These are phyloP conservation scores for Podiceps cristatus DNA, from an alignment of 2,113 vertebrate genomes.

Conservation along the genomic window DNA sequence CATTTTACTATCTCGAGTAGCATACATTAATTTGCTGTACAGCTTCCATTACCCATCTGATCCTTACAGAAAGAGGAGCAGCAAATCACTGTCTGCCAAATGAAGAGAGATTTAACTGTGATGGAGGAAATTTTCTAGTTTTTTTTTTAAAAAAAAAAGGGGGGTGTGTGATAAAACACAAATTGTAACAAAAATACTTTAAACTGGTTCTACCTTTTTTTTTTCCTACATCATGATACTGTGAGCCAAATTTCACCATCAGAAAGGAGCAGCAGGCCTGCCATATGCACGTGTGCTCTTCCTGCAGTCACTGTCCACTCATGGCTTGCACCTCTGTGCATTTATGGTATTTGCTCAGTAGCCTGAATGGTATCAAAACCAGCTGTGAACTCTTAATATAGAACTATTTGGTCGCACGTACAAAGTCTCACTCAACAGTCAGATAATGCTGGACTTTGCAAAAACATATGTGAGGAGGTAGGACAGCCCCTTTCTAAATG, in stretches of 20 bases:
- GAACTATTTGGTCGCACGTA: neutral
- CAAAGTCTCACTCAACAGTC: neutral
- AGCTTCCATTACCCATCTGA: conserved; percentile 58
- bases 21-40: conserved; percentile 60
- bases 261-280: neutral
- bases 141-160: neutral
- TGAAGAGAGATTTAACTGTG: neutral
- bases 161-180: neutral
- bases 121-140: neutral
- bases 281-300: rapidly evolving
- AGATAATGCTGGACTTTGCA: neutral
- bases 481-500: neutral
- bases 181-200: neutral
- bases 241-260: neutral
- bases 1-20: conserved; percentile 31
- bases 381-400: neutral
- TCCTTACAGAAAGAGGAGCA: conserved; percentile 32
- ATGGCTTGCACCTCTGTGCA: neutral
- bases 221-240: neutral
- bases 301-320: neutral
- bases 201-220: neutral
- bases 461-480: neutral
- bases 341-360: neutral
- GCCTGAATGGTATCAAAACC: neutral
- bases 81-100: neutral